Percentiles rank a stretch among this genome's conserved stretches.
These are phyloP conservation scores for Phoxinus dragarum DNA, from an alignment of 2,797 vertebrate species.

Conservation along the genomic window DNA sequence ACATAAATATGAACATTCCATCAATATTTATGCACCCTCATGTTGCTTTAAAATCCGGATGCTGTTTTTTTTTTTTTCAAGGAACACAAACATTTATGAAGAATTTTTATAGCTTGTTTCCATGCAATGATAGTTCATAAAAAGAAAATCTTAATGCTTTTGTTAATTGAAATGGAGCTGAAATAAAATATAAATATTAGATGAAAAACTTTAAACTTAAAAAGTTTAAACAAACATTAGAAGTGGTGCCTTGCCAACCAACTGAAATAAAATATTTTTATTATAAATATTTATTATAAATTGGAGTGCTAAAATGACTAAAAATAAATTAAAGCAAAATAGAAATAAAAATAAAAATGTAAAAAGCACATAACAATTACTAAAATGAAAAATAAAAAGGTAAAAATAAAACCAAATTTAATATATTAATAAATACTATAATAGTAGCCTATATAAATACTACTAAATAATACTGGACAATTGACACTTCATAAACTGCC, in stretches of 20 bases:
- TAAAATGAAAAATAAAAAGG: not conserved
- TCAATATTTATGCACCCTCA: constrained; percentile 9
- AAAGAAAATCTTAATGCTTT: not conserved
- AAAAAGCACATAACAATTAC: not conserved
- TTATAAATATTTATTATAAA: too few species aligned
- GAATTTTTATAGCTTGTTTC: not conserved
- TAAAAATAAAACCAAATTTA: not conserved
- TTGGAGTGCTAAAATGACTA: not conserved
- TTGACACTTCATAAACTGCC: not conserved
- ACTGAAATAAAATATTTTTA: not conserved
- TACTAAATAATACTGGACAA: not conserved
- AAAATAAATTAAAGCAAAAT: not conserved
- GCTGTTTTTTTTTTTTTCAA: not conserved
- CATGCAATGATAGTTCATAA: not conserved
- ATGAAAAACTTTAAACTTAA: not conserved
- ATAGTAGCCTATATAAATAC: not conserved
- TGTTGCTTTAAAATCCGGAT: not conserved
- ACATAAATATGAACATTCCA: not conserved
- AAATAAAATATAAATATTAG: not conserved
- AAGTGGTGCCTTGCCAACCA: not conserved
- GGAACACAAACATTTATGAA: not conserved
- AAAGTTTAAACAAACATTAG: not conserved
- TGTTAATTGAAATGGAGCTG: not conserved
- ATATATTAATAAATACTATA: not conserved
- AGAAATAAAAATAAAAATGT: not conserved